Conservation (phyloP, 1,140 invertebrate species). For the Bombus turneri region DNA sequence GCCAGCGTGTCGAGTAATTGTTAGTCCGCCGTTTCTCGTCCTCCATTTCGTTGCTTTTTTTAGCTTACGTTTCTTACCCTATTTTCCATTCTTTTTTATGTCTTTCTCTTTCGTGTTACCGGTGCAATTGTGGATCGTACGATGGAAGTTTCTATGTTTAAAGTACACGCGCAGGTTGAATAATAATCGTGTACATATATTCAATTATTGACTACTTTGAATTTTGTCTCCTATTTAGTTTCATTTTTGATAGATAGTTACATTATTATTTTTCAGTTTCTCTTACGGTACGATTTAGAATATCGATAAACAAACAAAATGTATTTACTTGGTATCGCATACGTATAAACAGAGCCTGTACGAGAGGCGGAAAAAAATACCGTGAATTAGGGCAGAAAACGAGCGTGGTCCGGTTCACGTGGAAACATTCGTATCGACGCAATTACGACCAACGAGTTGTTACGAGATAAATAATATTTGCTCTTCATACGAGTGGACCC, state of each 20-base stretch:
- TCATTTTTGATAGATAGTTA: too few species aligned
- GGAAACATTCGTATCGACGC: conserved; percentile 30
- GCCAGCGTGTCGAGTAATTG: conserved; percentile 25
- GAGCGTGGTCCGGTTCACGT: background rate
- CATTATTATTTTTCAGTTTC: too few species aligned
- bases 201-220: too few species aligned
- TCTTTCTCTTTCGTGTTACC: background rate
- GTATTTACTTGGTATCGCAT: background rate
- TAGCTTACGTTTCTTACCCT: background rate
- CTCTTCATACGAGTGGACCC: conserved; percentile 41
- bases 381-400: conserved; percentile 13
- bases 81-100: background rate
- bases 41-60: background rate
- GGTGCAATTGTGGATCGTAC: too few species aligned
- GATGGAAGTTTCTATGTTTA: too few species aligned
- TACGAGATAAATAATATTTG: conserved; percentile 58
- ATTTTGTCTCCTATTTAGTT: too few species aligned
- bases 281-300: too few species aligned
- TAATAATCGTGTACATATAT: too few species aligned
- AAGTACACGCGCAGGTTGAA: too few species aligned
- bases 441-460: conserved; percentile 38
- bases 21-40: background rate
- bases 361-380: background rate
- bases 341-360: background rate
- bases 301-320: background rate